Conservation (phyloP, 2,888 invertebrate species). For the Monopis laevigella region DNA sequence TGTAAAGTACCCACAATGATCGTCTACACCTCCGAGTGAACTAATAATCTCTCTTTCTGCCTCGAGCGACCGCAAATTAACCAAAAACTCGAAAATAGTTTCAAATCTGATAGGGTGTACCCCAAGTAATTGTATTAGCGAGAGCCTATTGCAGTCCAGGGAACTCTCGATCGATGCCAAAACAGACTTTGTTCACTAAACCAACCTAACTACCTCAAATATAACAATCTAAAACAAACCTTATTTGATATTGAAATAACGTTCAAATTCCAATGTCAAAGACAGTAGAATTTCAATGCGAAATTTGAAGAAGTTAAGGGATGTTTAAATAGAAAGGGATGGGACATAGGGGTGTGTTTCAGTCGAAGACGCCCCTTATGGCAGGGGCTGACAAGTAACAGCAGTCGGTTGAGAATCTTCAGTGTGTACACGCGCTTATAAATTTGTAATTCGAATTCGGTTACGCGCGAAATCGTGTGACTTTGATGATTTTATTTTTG, state of each 20-base stretch:
- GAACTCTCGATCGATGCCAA: conserved; percentile 5
- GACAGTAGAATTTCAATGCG: background rate
- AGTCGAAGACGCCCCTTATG: background rate
- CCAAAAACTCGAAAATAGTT: conserved; percentile 38
- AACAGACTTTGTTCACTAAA: too few relatives aligned
- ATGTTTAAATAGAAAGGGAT: background rate
- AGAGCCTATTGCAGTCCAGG: conserved; percentile 8
- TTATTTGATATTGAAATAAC: background rate
- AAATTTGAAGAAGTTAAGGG: conserved; percentile 4
- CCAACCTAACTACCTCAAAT: background rate
- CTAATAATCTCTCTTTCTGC: conserved; percentile 9
- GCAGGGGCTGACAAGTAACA: background rate
- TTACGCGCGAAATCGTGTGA: too few relatives aligned
- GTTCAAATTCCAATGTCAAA: background rate
- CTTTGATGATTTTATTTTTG: too few relatives aligned
- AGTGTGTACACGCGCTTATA: too few relatives aligned
- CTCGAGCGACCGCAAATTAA: conserved; percentile 7
- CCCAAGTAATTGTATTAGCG: conserved; percentile 9
- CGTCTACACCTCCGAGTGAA: conserved; percentile 6
- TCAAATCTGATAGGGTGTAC: conserved; percentile 20
- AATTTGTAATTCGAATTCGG: too few relatives aligned
- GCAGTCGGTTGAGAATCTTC: background rate
- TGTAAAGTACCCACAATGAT: conserved; percentile 2
- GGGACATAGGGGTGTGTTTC: conserved; percentile 6
- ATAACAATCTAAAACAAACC: background rate